These are phyloP conservation scores for Drosophila yakuba DNA, from an alignment of 1,140 invertebrate genomes.

Conservation along the genomic window DNA sequence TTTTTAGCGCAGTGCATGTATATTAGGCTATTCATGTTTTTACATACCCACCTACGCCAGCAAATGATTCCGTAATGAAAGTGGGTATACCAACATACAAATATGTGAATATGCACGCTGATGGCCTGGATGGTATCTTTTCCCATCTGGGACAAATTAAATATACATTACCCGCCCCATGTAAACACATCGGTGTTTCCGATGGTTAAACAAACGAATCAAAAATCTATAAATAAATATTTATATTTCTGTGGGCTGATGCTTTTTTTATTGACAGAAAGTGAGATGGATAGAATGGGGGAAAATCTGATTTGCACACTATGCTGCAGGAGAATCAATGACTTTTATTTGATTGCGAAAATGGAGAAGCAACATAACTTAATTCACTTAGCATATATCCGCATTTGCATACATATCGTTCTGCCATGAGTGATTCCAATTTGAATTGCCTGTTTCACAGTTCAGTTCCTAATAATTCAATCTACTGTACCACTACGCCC, in stretches of 20 bases:
- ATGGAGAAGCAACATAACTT: constrained; percentile 39
- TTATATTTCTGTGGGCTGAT: constrained; percentile 21
- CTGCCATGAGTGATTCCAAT: constrained; percentile 43
- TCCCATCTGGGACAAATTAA: constrained; percentile 43
- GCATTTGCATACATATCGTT: constrained; percentile 43
- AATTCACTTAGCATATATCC: constrained; percentile 43
- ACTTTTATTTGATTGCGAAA: constrained; percentile 39
- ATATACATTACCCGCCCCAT: constrained; percentile 40
- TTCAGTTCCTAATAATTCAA: constrained; percentile 52
- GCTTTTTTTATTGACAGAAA: not conserved
- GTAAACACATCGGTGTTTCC: constrained; percentile 29
- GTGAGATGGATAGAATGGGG: not conserved
- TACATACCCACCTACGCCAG: not conserved
- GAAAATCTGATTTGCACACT: constrained; percentile 19
- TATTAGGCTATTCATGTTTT: constrained; percentile 14
- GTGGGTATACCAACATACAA: constrained; percentile 13
- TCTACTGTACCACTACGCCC: constrained; percentile 28
- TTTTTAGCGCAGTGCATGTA: constrained; percentile 10
- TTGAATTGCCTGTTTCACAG: constrained; percentile 52
- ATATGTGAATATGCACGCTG: constrained; percentile 32
- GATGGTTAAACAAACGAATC: constrained; percentile 42
- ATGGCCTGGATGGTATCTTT: constrained; percentile 32
- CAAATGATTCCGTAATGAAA: constrained; percentile 41
- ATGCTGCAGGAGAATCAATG: constrained; percentile 7
- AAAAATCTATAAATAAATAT: constrained; percentile 46